phyloP scores from a whole-genome alignment of 2,888 invertebrate species.

The Pyrgus malvae region DNA sequence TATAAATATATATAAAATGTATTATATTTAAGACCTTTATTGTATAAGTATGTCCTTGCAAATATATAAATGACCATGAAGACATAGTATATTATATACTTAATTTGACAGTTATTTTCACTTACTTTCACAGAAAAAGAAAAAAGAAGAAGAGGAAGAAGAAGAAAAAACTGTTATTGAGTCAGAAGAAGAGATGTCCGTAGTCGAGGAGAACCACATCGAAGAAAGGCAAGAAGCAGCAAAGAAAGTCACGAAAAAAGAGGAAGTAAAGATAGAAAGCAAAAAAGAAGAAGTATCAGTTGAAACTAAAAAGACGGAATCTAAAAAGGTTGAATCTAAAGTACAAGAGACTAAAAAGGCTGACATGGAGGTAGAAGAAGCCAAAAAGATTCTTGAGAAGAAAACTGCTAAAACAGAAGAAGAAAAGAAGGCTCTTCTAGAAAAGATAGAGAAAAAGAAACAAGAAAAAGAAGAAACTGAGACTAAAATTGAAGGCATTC shows the following conservation, averaged over 20 bases:
- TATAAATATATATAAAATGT: too few species aligned
- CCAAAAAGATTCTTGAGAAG: constrained; percentile 69
- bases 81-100: neutral
- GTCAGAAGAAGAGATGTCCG: constrained; percentile 77
- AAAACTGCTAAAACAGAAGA: constrained; percentile 76
- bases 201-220: constrained; percentile 72
- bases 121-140: constrained; percentile 65
- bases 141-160: constrained; percentile 70
- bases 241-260: constrained; percentile 63
- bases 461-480: constrained; percentile 73
- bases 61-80: too few species aligned
- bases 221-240: constrained; percentile 60
- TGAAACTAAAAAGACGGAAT: constrained; percentile 51
- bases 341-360: constrained; percentile 63
- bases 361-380: constrained; percentile 72
- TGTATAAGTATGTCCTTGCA: too few species aligned
- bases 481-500: constrained; percentile 83
- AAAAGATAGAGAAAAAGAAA: constrained; percentile 76
- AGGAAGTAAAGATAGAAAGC: constrained; percentile 54
- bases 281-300: constrained; percentile 52
- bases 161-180: constrained; percentile 70
- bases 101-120: neutral
- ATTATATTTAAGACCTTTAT: too few species aligned
- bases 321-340: constrained; percentile 56
- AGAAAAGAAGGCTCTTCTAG: constrained; percentile 75